Evolutionary conservation across 2,797 vertebrate genomes (phyloP).

Genomic region (Platalea minor): DNA sequence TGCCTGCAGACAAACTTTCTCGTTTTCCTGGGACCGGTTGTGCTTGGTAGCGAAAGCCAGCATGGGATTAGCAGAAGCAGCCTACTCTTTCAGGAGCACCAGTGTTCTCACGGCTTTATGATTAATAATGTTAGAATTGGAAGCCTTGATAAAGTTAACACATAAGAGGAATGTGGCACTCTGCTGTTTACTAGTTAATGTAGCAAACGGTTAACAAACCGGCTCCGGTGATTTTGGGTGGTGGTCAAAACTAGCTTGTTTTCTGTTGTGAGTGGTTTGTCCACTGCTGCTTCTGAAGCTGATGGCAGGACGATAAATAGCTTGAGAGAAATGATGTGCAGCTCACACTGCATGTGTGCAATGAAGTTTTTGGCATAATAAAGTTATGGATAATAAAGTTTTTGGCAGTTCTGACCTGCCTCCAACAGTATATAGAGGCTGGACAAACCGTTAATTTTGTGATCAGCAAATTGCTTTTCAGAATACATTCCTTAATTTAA

Average conservation of each 20-base stretch:
- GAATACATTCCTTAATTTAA: background rate
- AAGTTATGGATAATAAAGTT: background rate
- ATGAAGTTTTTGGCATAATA: background rate
- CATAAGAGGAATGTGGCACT: background rate
- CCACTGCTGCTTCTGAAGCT: background rate
- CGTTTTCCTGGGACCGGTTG: background rate
- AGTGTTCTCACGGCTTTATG: background rate
- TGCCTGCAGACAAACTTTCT: background rate
- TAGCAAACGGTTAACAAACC: background rate
- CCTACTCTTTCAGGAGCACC: background rate
- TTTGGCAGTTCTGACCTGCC: background rate
- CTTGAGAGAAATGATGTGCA: background rate
- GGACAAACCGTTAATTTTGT: background rate
- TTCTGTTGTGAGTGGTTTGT: background rate
- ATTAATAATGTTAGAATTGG: background rate
- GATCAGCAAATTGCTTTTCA: background rate
- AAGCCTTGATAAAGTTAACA: background rate
- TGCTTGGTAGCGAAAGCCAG: background rate
- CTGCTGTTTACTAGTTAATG: background rate
- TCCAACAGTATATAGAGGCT: background rate
- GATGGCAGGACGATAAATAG: background rate
- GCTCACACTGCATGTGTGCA: background rate
- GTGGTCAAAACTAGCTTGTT: background rate
- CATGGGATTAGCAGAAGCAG: background rate
- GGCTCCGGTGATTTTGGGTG: background rate